Evolutionary conservation across 2,888 invertebrate genomes (phyloP), one percentile per base, ranked within the genome.

Genomic region (Neoascia interrupta): DNA sequence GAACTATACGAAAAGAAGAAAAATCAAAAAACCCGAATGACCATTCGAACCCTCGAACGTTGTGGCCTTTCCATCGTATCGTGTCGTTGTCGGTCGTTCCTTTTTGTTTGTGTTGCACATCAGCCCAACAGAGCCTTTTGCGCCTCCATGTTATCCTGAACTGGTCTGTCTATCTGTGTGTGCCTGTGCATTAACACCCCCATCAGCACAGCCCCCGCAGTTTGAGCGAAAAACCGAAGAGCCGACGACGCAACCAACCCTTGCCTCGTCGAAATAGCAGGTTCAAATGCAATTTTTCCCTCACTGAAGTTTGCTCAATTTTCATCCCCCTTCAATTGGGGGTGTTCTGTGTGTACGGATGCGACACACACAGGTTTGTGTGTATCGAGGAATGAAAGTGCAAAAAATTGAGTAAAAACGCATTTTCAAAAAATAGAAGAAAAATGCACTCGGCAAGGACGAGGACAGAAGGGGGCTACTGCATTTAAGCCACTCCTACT

Each of bases 401-500:
- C 64, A 76, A 75, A 75, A 63, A 75, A 75, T 63, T 69, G 64
- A 60, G 64, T 45, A 60, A 70, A 51, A 76, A 76, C 76, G 76
- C 76, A 76, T 70, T 76, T 70, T 34, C 16, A 41, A 66, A 64
- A 60, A 70, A 56, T 49, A 34, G n/a, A 43, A 54, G 26, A 28
- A 53, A 23, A 47, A 36, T 36, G 26, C 10, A 34, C 19, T n/a
- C 1, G 34, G 34, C 5, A 53, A 53, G 36, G 36, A 36, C 10
- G 31, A 18, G 28, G 16, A 41, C 19, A 26, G 10, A 45, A 5
- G 21, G 23, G 49, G 70, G 61, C 28, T 37, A 43, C 36, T 79
- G 73, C 79, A 79, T 79, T 73, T 79, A 73, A 73, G 79, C 79
- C 79, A 79, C 79, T 73, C 79, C 79, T 72, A 18, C 79, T 66